These are phyloP conservation scores for Phocoena phocoena DNA, from an alignment of 2,113 vertebrate genomes.

Conservation along the genomic window DNA sequence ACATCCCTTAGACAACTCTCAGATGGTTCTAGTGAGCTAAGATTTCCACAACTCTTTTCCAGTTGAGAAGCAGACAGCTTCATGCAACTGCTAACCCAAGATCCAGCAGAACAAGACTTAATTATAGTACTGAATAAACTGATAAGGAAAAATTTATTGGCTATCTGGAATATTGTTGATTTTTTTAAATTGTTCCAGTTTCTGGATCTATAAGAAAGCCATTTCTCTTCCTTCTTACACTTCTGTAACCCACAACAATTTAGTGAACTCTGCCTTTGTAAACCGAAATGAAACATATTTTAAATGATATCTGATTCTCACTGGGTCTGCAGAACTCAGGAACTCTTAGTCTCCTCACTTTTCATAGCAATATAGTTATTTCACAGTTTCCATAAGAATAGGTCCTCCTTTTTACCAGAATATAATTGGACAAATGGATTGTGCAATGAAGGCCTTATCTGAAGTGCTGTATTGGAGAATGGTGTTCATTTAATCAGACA, in stretches of 20 bases:
- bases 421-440: neutral
- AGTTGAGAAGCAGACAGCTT: neutral
- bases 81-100: neutral
- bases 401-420: neutral
- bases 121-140: neutral
- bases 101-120: neutral
- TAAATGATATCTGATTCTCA: neutral
- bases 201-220: neutral
- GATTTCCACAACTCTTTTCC: neutral
- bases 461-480: neutral
- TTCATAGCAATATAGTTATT: neutral
- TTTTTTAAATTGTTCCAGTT: neutral
- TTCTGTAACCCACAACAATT: neutral
- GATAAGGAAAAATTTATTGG: neutral
- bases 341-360: neutral
- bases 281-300: slow-evolving; percentile 27
- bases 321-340: neutral
- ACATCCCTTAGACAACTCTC: neutral
- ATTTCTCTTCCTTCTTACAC: neutral
- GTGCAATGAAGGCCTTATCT: neutral
- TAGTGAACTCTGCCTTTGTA: slow-evolving; percentile 22
- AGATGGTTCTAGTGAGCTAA: neutral
- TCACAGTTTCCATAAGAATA: neutral
- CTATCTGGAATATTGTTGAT: neutral
- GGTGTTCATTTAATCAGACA: neutral